Evolutionary conservation across 1,140 invertebrate species (phyloP).

Genomic region (Drosophila saltans): DNA sequence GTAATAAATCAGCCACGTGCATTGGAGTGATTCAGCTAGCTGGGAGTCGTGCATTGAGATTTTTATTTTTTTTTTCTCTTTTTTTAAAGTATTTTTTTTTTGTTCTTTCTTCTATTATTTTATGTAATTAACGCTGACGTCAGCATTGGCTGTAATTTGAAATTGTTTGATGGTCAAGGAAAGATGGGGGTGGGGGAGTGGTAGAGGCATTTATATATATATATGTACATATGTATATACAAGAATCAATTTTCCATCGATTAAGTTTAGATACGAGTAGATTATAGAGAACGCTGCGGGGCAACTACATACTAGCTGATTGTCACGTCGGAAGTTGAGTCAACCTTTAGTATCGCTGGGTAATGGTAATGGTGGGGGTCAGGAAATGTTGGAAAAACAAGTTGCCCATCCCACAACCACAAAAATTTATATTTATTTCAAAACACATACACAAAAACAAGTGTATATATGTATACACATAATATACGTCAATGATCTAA

Average conservation of each 20-base stretch:
- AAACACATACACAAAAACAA: too few relatives aligned
- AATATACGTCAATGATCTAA: slow-evolving; percentile 51
- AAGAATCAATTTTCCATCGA: slow-evolving; percentile 80
- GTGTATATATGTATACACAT: too few relatives aligned
- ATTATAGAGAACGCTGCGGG: slow-evolving; percentile 26
- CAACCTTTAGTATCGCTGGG: slow-evolving; percentile 7
- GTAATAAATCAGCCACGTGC: slow-evolving; percentile 76
- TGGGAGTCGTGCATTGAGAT: slow-evolving; percentile 61
- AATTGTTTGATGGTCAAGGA: slow-evolving; percentile 7
- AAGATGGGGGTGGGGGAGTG: not conserved
- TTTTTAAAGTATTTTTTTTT: slow-evolving; percentile 3
- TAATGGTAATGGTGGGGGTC: not conserved
- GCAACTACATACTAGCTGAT: slow-evolving; percentile 17
- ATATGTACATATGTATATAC: slow-evolving; percentile 40
- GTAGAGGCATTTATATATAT: too few relatives aligned
- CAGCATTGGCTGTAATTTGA: slow-evolving; percentile 52
- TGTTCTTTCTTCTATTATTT: slow-evolving; percentile 28
- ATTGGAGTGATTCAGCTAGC: slow-evolving; percentile 66
- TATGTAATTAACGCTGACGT: slow-evolving; percentile 78
- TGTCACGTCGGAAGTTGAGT: slow-evolving; percentile 71
- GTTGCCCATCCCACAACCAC: not conserved
- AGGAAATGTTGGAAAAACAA: not conserved
- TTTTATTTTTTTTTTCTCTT: slow-evolving; percentile 32
- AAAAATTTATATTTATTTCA: not conserved
- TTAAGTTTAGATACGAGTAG: slow-evolving; percentile 48